Evolutionary conservation across 2,888 invertebrate genomes (phyloP).

Genomic region (Euproctis similis): DNA sequence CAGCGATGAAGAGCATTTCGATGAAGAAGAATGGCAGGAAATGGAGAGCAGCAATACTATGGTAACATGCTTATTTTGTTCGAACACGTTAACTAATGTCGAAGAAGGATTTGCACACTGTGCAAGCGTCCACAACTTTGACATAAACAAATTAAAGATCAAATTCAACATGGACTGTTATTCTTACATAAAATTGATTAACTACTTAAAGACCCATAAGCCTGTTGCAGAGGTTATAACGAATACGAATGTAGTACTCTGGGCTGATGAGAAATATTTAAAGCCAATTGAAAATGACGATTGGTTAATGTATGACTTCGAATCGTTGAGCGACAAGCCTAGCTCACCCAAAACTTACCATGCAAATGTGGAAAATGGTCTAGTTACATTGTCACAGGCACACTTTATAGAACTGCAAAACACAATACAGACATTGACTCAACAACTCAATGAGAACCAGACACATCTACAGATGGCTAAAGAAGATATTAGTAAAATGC

Average conservation of each 20-base stretch:
- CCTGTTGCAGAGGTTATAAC: conserved; percentile 75
- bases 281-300: conserved; percentile 86
- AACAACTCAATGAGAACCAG: conserved; percentile 77
- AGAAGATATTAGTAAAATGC: conserved; percentile 78
- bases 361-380: conserved; percentile 77
- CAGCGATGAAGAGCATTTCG: conserved; percentile 65
- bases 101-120: conserved; percentile 81
- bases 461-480: conserved; percentile 75
- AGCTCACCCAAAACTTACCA: conserved; percentile 66
- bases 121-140: conserved; percentile 78
- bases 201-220: conserved; percentile 82
- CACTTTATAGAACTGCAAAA: conserved; percentile 78
- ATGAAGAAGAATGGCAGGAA: conserved; percentile 70
- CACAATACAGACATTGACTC: conserved; percentile 73
- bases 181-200: conserved; percentile 86
- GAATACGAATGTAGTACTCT: conserved; percentile 69
- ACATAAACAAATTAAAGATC: conserved; percentile 77
- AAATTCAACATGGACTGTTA: conserved; percentile 88
- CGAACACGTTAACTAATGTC: conserved; percentile 74
- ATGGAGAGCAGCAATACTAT: conserved; percentile 57
- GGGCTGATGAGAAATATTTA: conserved; percentile 86
- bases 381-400: conserved; percentile 76
- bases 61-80: conserved; percentile 84
- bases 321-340: conserved; percentile 51
- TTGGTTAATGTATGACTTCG: conserved; percentile 88